Evolutionary conservation across 2,113 vertebrate species (phyloP).

Genomic region (Limanda limanda): DNA sequence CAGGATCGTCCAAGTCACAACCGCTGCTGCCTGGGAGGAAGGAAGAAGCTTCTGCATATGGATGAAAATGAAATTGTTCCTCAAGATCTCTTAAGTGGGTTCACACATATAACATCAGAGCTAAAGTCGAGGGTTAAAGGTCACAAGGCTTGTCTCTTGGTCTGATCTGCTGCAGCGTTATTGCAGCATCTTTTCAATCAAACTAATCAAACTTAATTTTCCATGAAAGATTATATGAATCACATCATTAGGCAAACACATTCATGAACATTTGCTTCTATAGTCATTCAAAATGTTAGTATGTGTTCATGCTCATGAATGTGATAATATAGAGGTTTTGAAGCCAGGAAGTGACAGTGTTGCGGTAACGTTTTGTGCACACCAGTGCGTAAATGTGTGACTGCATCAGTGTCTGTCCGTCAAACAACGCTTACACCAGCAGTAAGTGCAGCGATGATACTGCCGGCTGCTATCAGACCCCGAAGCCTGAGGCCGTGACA

Average conservation of each 20-base stretch:
- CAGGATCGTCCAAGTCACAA: conserved; percentile 36
- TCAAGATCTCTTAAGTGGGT: conserved; percentile 17
- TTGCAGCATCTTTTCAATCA: conserved; percentile 9
- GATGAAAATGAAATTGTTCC: conserved; percentile 49
- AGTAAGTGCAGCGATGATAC: conserved; percentile 47
- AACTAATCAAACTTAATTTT: conserved; percentile 9
- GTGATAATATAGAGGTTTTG: not conserved
- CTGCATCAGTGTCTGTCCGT: conserved; percentile 24
- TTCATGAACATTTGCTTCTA: too few species aligned
- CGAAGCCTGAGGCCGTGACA: conserved; percentile 42
- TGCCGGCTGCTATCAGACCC: conserved; percentile 50
- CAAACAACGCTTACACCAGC: conserved; percentile 30
- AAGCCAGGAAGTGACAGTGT: not conserved
- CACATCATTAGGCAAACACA: not conserved
- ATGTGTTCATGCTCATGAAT: too few species aligned
- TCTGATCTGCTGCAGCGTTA: not conserved
- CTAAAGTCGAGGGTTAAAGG: conserved; percentile 23
- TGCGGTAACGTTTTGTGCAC: conserved; percentile 6
- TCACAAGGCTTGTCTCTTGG: not conserved
- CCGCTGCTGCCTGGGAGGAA: conserved; percentile 46
- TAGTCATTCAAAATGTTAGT: too few species aligned
- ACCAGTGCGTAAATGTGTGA: not conserved
- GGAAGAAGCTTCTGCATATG: conserved; percentile 65
- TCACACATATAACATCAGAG: conserved; percentile 64
- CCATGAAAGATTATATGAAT: not conserved